Evolutionary conservation across 2,888 invertebrate species (phyloP), one percentile per base, ranked within the genome.

Genomic region (Tetheella fluctuosa): DNA sequence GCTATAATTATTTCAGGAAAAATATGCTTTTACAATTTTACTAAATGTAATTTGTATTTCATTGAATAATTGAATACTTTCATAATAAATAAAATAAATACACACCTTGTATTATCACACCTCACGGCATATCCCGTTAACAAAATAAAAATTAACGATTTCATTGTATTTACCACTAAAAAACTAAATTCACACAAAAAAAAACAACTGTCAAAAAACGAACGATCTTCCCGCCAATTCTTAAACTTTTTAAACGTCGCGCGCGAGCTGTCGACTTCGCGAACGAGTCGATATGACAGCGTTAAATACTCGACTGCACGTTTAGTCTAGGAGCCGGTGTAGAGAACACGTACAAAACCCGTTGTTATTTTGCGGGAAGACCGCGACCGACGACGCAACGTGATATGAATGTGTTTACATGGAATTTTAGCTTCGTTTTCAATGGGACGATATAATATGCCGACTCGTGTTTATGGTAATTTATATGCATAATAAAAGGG

Each of bases 71-170:
- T 4, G 25, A 25, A 25, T 25, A 58, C 54, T 52, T 39, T 57
- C 28, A 53, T 23, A n/a, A 8, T 8, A 34, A 48, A 60, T 52
- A 57, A 57, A 55, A 55, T n/a, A 37, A 53, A 64, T 23, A 54
- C 54, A 75, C 76, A 90, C 90, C 85, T 85, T 34, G 82, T 77
- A 64, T 85, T 84, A 70, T 89, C 86, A 68, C 88, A 85, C 62
- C 77, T 84, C n/a, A 85, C 89, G 59, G 86, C 84, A 70, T 77
- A 87, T 60, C 83, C 83, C 72, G 81, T 82, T 72, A 90, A 77
- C 71, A 89, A 64, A 39, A 88, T 66, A 66, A 87, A 77, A 63
- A 84, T 63, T 54, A 85, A 78, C 56, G 74, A 74, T 71, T 74
- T 81, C 86, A 84, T 86, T 73, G 68, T 81, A 63, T 20, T 8